A percentile compares a stretch with the other conserved stretches of the same genome.
These are phyloP conservation scores for Leptopilina clavipes DNA, from an alignment of 1,140 invertebrate genomes.

Conservation along the genomic window DNA sequence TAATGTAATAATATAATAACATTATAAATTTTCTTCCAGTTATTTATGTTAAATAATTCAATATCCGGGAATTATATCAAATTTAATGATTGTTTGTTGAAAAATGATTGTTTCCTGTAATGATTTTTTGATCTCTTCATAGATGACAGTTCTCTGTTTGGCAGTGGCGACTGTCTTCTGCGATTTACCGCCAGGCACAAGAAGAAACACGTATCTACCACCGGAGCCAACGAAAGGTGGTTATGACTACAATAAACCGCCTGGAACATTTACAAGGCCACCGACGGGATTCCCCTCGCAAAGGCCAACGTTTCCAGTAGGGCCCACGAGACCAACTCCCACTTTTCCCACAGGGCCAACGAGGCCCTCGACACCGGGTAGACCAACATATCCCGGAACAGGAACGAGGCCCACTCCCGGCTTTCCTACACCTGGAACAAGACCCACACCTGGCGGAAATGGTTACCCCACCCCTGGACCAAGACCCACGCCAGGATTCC, in stretches of 20 bases:
- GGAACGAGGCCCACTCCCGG: conserved; percentile 55
- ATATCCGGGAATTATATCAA: too few species aligned
- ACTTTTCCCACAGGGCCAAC: conserved; percentile 55
- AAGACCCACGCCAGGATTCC: conserved; percentile 63
- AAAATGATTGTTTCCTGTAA: too few species aligned
- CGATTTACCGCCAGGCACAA: conserved; percentile 72
- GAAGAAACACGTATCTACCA: conserved; percentile 80
- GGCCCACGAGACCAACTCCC: conserved; percentile 56
- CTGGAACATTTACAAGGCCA: conserved; percentile 75
- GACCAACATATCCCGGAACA: conserved; percentile 46
- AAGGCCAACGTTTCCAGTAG: conserved; percentile 51
- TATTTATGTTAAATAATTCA: too few species aligned
- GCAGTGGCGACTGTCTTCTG: conserved; percentile 64
- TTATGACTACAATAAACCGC: conserved; percentile 78
- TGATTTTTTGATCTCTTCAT: neutral
- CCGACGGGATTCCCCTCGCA: conserved; percentile 58
- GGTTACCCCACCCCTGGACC: conserved; percentile 62
- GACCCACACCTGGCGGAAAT: conserved; percentile 40
- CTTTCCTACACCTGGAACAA: conserved; percentile 43
- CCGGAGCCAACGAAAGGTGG: conserved; percentile 78
- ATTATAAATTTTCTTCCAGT: too few species aligned
- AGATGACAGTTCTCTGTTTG: conserved; percentile 70
- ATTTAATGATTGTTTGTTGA: too few species aligned
- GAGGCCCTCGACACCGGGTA: conserved; percentile 48
- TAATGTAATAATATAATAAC: too few species aligned